phyloP scores from a whole-genome alignment of 2,113 vertebrate species.

The Solea solea region DNA sequence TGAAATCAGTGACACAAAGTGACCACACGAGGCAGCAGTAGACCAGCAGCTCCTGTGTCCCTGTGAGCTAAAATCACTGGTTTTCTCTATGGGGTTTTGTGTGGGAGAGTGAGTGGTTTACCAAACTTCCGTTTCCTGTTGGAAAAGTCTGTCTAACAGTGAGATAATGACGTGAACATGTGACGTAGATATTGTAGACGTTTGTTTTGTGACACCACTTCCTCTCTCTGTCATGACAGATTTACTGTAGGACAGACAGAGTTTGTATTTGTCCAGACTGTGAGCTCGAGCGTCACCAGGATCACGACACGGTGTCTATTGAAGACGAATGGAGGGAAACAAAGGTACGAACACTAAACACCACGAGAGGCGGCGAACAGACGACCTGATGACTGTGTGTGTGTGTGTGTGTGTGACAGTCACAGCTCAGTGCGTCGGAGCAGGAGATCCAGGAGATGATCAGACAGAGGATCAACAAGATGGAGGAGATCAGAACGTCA shows the following conservation, averaged over 20 bases:
- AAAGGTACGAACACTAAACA: constrained; percentile 51
- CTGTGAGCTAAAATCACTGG: no score
- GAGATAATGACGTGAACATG: no score
- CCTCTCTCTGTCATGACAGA: constrained; percentile 22
- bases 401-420: constrained; percentile 47
- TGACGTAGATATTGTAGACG: no score
- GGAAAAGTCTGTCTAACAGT: no score
- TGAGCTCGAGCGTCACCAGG: constrained; percentile 53
- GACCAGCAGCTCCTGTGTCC: no score
- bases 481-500: constrained; percentile 69
- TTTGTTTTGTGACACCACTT: not conserved
- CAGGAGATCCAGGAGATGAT: constrained; percentile 74
- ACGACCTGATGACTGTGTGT: not conserved
- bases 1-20: no score
- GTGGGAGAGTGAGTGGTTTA: no score
- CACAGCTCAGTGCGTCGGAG: constrained; percentile 51
- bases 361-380: no score
- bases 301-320: constrained; percentile 60
- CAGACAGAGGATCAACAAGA: constrained; percentile 63
- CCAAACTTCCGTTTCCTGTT: no score
- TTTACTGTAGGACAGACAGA: constrained; percentile 73
- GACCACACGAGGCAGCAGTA: no score
- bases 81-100: no score
- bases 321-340: constrained; percentile 68
- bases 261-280: constrained; percentile 74